Percentiles rank a stretch among this genome's conserved stretches.
phyloP scores from a whole-genome alignment of 2,888 invertebrate genomes.

The Chymomyza caudatula region DNA sequence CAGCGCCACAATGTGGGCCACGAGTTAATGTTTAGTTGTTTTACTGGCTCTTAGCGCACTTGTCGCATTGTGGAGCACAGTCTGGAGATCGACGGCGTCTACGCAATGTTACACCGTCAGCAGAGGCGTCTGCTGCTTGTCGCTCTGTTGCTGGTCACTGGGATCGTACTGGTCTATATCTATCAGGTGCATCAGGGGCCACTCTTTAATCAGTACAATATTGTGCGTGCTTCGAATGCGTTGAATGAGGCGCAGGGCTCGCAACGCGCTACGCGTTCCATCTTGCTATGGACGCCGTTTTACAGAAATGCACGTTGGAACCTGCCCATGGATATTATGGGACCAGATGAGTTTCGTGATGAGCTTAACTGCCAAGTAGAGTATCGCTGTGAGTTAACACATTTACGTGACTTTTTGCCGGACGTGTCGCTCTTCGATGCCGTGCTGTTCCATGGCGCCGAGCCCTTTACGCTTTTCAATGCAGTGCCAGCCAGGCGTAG shows the following conservation, averaged over 20 bases:
- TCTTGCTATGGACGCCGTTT: slow-evolving; percentile 75
- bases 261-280: slow-evolving; percentile 26
- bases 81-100: background rate
- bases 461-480: slow-evolving; percentile 70
- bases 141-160: slow-evolving; percentile 78
- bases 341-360: slow-evolving; percentile 60
- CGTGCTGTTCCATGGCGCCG: slow-evolving; percentile 79
- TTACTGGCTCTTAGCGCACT: background rate
- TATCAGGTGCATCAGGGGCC: slow-evolving; percentile 56
- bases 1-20: background rate
- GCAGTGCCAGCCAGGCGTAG: slow-evolving; percentile 76
- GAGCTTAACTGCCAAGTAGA: slow-evolving; percentile 70
- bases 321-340: slow-evolving; percentile 61
- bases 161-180: background rate
- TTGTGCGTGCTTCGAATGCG: slow-evolving; percentile 42
- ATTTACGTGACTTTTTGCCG: slow-evolving; percentile 70
- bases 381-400: slow-evolving; percentile 79
- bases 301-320: slow-evolving; percentile 70
- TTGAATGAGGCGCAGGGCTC: background rate
- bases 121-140: slow-evolving; percentile 36
- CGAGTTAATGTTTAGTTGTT: background rate
- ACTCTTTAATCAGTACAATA: slow-evolving; percentile 67
- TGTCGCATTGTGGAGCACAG: background rate
- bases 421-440: slow-evolving; percentile 79
- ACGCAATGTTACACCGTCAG: slow-evolving; percentile 14